Percentiles rank a stretch among this genome's conserved stretches.
These are phyloP conservation scores for Nephrotoma appendiculata DNA, from an alignment of 2,888 invertebrate genomes.

Conservation along the genomic window DNA sequence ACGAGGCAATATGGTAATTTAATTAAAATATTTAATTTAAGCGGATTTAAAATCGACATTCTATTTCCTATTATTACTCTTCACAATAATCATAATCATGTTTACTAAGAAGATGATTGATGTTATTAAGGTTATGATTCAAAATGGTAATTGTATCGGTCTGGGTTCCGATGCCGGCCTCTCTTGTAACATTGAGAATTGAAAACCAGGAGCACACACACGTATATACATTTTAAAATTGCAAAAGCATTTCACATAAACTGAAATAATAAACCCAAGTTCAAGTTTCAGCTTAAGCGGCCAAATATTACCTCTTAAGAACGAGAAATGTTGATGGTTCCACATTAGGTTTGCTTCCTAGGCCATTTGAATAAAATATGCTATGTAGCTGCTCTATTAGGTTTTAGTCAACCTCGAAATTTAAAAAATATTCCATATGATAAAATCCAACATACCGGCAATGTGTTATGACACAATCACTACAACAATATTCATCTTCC, in stretches of 20 bases:
- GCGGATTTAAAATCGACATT: too few relatives aligned
- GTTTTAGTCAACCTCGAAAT: not conserved
- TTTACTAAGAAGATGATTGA: too few relatives aligned
- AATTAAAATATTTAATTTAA: too few relatives aligned
- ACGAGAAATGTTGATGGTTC: not conserved
- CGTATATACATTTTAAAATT: too few relatives aligned
- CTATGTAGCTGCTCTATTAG: not conserved
- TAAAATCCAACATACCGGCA: conserved; percentile 77
- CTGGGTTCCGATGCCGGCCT: too few relatives aligned
- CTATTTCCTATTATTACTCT: too few relatives aligned
- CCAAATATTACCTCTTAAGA: not conserved
- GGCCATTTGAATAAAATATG: not conserved
- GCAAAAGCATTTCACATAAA: not conserved
- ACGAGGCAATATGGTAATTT: too few relatives aligned
- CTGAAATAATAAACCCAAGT: not conserved
- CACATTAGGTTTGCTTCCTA: not conserved
- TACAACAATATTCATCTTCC: conserved; percentile 96
- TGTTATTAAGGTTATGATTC: too few relatives aligned
- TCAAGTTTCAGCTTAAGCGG: not conserved
- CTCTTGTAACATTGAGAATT: not conserved
- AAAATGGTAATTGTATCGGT: too few relatives aligned
- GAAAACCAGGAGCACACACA: not conserved
- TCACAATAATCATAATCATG: too few relatives aligned
- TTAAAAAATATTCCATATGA: not conserved
- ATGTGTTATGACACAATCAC: conserved; percentile 91